Base-by-base conservation (phyloP, 1,140 invertebrate genomes). In the Nephila pilipes region DNA sequence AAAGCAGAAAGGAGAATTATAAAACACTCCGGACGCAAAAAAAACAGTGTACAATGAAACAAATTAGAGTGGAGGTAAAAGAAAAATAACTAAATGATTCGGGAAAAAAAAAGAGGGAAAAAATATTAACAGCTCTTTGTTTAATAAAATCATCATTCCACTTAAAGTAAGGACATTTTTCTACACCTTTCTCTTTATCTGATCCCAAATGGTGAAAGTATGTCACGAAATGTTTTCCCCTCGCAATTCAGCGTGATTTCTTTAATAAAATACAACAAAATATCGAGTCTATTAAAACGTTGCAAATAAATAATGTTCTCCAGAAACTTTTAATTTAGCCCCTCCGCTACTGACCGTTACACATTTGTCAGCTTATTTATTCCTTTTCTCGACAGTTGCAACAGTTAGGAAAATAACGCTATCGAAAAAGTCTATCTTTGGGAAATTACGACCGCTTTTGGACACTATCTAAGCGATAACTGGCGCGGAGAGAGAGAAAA, bases 401-500 rank as follows among this genome's bases (percentile, higher is more conserved):
- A 81, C 60, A 92, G 85, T 87, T 87, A 80, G 54, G 54, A 87
- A 93, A 93, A 93, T 87, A 87, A 80, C 83, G 38, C 65, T 87
- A 93, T 93, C 83, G 63, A 75, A 87, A 93, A 93, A 79, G 85
- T 79, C 91, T 85, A 93, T 93, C 91, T 93, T 22, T 55, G 36
- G 25, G 69, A 93, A 38, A 79, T 93, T 87, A 87, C 38, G 91
- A 46, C 46, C 63, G 46, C 69, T 93, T 93, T 93, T 18, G 85
- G 91, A 87, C 91, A 93, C 91, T 93, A 93, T 93, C 91, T 93
- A 87, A 75, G 83, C 54, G 91, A 93, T 93, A 93, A 93, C 29
- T 60, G 25, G 91, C 55, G n/a, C 83, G 58, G 29, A 58, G n/a
- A 25, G 65, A 87, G 55, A 60, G 57, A 54, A n/a, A 29, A 54